Conservation (phyloP, 2,888 invertebrate species). For the Aphrophora alni region DNA sequence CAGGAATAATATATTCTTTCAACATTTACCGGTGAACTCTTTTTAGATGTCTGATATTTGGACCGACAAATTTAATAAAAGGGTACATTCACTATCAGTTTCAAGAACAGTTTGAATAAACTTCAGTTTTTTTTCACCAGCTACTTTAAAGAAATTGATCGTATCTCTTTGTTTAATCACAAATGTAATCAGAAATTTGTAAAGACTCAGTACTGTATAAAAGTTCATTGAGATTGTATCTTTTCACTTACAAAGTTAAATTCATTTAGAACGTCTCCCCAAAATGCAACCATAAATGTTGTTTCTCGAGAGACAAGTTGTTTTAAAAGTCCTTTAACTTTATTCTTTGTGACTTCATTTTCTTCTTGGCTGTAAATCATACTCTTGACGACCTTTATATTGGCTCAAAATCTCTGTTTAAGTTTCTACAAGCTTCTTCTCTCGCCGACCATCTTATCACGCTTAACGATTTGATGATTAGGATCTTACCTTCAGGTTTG, state of each 20-base stretch:
- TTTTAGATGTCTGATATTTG: too few relatives aligned
- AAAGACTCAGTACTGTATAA: too few relatives aligned
- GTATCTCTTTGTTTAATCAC: too few relatives aligned
- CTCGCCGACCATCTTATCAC: constrained; percentile 18
- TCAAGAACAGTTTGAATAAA: too few relatives aligned
- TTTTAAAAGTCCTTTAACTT: not conserved
- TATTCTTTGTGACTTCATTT: not conserved
- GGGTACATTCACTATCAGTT: too few relatives aligned
- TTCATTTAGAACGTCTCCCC: constrained; percentile 7
- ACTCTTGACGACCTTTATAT: not conserved
- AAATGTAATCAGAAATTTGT: too few relatives aligned
- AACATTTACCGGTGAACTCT: too few relatives aligned
- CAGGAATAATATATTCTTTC: too few relatives aligned
- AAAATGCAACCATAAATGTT: not conserved
- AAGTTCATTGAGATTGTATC: constrained; percentile 17
- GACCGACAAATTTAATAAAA: too few relatives aligned
- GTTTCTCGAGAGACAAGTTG: not conserved
- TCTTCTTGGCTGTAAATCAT: not conserved
- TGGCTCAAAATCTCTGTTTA: constrained; percentile 19
- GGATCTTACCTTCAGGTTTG: too few relatives aligned
- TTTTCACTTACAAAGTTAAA: constrained; percentile 15
- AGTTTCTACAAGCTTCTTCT: constrained; percentile 20
- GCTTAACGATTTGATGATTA: not conserved
- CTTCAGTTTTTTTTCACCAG: too few relatives aligned
- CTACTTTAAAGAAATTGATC: too few relatives aligned